Conservation (phyloP, 2,888 invertebrate genomes). For the Drosophila mulleri region DNA sequence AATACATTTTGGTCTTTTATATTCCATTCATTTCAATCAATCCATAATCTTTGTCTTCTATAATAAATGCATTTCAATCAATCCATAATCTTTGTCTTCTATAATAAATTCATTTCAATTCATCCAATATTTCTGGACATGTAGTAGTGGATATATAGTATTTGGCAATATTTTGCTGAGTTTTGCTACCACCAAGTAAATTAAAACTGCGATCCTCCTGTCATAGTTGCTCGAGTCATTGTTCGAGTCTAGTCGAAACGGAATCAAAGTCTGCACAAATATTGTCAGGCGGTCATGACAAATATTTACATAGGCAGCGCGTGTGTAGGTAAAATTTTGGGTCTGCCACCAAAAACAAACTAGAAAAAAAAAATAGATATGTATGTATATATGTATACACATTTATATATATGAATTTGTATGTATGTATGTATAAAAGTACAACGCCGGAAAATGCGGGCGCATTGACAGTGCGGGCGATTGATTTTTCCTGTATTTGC, state of each 20-base stretch:
- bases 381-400: background rate
- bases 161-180: background rate
- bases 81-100: too few species aligned
- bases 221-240: slow-evolving; percentile 17
- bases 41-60: too few species aligned
- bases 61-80: too few species aligned
- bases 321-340: slow-evolving; percentile 64
- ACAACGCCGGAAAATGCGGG: slow-evolving; percentile 66
- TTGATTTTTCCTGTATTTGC: slow-evolving; percentile 76
- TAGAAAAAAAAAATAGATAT: slow-evolving; percentile 9
- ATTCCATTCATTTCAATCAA: too few species aligned
- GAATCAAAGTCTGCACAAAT: slow-evolving; percentile 70
- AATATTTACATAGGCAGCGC: slow-evolving; percentile 72
- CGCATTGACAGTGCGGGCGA: slow-evolving; percentile 76
- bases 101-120: too few species aligned
- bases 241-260: slow-evolving; percentile 26
- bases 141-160: too few species aligned
- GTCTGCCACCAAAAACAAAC: slow-evolving; percentile 26
- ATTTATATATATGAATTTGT: slow-evolving; percentile 6
- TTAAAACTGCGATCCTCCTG: background rate
- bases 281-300: slow-evolving; percentile 72
- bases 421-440: background rate
- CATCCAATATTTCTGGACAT: too few species aligned
- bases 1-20: too few species aligned
- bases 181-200: background rate